These are phyloP conservation scores for Drosophila watanabei DNA, from an alignment of 1,140 invertebrate species.

Conservation along the genomic window DNA sequence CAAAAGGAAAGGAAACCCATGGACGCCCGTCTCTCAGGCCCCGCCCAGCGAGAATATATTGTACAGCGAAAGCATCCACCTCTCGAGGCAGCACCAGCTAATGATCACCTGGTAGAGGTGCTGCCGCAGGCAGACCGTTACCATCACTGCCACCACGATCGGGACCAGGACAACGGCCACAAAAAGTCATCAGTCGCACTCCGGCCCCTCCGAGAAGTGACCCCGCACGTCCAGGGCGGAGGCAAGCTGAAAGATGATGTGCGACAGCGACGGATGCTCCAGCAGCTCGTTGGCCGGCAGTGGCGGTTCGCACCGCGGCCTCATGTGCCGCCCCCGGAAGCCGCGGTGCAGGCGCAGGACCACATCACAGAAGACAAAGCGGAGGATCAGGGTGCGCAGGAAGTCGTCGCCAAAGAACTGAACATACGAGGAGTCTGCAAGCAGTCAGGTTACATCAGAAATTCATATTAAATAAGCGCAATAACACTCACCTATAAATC, in stretches of 20 bases:
- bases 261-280: slow-evolving; percentile 93
- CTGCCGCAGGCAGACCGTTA: slow-evolving; percentile 58
- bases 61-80: slow-evolving; percentile 66
- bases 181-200: slow-evolving; percentile 89
- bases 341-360: slow-evolving; percentile 94
- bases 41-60: slow-evolving; percentile 61
- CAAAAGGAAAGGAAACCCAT: slow-evolving; percentile 33
- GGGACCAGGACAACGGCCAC: slow-evolving; percentile 57
- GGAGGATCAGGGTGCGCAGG: slow-evolving; percentile 93
- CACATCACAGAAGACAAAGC: slow-evolving; percentile 97
- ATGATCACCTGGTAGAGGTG: slow-evolving; percentile 58
- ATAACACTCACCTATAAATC: slow-evolving; percentile 77
- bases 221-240: slow-evolving; percentile 92
- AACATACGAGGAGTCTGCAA: slow-evolving; percentile 91
- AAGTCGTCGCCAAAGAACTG: slow-evolving; percentile 98
- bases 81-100: slow-evolving; percentile 39
- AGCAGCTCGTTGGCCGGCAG: slow-evolving; percentile 96
- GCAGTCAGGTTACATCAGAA: neutral
- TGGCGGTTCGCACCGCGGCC: slow-evolving; percentile 94
- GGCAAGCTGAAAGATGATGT: slow-evolving; percentile 93
- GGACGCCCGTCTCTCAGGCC: slow-evolving; percentile 32
- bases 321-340: slow-evolving; percentile 92
- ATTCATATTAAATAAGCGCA: neutral
- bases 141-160: slow-evolving; percentile 34
- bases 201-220: slow-evolving; percentile 90